Conservation (phyloP, 2,888 invertebrate genomes). For the Tupiocoris notatus region DNA sequence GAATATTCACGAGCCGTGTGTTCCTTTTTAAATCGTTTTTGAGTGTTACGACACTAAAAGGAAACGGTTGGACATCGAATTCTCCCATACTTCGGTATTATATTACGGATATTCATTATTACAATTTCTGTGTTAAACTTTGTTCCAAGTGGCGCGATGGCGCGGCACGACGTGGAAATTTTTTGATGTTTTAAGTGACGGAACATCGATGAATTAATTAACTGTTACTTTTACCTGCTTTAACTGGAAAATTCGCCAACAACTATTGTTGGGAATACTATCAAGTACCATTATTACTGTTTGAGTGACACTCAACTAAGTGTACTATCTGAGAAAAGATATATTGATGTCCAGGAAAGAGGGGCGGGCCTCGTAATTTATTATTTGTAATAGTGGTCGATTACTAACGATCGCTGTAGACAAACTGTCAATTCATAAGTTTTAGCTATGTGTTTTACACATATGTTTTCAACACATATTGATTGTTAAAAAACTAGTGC, state of each 20-base stretch:
- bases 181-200: background rate
- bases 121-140: background rate
- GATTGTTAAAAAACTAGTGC: conserved; percentile 45
- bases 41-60: too few relatives aligned
- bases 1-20: background rate
- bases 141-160: background rate
- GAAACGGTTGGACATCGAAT: background rate
- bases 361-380: background rate
- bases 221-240: background rate
- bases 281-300: background rate
- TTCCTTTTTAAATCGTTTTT: background rate
- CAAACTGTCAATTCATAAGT: conserved; percentile 47
- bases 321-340: too few relatives aligned
- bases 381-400: background rate
- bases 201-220: background rate
- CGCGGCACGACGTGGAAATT: too few relatives aligned
- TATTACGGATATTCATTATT: too few relatives aligned
- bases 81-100: background rate
- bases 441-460: conserved; percentile 45
- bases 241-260: background rate
- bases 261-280: background rate
- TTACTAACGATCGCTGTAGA: conserved; percentile 16
- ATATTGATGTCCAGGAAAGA: background rate
- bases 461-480: conserved; percentile 45
- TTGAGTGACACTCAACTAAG: too few relatives aligned